phyloP scores from a whole-genome alignment of 2,888 invertebrate genomes.

The Venustoraphidia nigricollis region DNA sequence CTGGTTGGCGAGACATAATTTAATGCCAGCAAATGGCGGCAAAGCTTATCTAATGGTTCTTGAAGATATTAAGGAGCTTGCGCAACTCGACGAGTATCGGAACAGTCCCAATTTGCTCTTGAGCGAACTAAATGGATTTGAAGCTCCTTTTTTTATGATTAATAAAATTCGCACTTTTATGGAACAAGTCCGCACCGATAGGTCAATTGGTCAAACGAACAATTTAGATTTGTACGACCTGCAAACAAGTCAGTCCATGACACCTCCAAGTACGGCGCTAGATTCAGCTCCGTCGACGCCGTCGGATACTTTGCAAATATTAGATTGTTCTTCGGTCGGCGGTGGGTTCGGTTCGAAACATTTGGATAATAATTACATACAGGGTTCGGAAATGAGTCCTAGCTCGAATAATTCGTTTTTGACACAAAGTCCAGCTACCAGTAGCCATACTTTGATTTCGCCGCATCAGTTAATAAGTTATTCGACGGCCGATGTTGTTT shows the following conservation, averaged over 20 bases:
- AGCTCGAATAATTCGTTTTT: conserved; percentile 26
- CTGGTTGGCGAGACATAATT: conserved; percentile 60
- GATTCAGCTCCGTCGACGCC: conserved; percentile 28
- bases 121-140: conserved; percentile 57
- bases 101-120: conserved; percentile 45
- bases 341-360: conserved; percentile 17
- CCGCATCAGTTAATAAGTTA: conserved; percentile 19
- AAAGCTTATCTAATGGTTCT: conserved; percentile 65
- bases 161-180: conserved; percentile 58
- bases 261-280: conserved; percentile 22
- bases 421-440: conserved; percentile 20
- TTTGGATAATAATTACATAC: conserved; percentile 21
- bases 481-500: conserved; percentile 12
- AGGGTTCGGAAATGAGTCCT: conserved; percentile 27
- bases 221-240: conserved; percentile 22
- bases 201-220: conserved; percentile 13
- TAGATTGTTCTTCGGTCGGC: conserved; percentile 22
- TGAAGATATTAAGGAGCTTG: conserved; percentile 62
- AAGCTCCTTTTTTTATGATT: conserved; percentile 57
- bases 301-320: conserved; percentile 23
- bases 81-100: conserved; percentile 55
- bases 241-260: conserved; percentile 21
- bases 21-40: conserved; percentile 64
- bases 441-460: conserved; percentile 16
- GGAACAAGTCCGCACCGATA: conserved; percentile 27